Percentiles rank a stretch among this genome's conserved stretches.
phyloP scores from a whole-genome alignment of 2,797 vertebrate genomes.

The Tympanoctomys barrerae region DNA sequence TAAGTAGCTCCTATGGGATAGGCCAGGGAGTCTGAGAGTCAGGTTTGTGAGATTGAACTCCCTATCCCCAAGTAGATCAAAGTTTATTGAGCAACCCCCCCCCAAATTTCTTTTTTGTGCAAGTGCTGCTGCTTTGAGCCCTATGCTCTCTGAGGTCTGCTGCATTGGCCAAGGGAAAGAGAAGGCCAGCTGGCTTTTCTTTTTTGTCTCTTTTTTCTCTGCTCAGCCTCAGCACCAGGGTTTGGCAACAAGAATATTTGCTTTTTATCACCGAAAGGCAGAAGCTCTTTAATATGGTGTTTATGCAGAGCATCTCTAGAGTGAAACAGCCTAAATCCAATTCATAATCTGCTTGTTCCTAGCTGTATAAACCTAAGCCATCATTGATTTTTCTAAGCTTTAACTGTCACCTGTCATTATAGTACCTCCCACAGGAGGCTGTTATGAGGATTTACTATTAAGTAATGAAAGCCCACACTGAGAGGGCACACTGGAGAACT shows the following conservation, averaged over 20 bases:
- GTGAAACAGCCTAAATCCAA: not conserved
- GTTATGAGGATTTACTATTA: conserved; percentile 27
- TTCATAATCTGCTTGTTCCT: not conserved
- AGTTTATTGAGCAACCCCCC: not conserved
- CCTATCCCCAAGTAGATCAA: not conserved
- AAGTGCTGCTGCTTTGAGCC: not conserved
- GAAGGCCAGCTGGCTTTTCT: not conserved
- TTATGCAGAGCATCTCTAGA: conserved; percentile 22
- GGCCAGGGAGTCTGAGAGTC: conserved; percentile 35
- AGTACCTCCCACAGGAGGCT: not conserved
- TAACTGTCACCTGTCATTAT: not conserved
- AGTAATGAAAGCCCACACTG: conserved; percentile 19
- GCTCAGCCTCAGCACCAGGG: not conserved
- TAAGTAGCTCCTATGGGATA: conserved; percentile 44
- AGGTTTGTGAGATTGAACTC: not conserved
- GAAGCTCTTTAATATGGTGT: not conserved
- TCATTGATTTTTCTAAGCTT: conserved; percentile 12
- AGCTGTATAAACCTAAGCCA: not conserved
- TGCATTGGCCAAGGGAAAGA: not conserved
- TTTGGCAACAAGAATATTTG: conserved; percentile 38
- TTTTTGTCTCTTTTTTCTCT: not conserved
- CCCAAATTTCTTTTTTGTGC: not conserved
- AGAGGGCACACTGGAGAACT: not conserved
- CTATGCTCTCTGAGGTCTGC: not conserved
- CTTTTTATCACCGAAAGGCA: not conserved